Percentiles rank a stretch among this genome's conserved stretches.
Conservation (phyloP, 1,140 invertebrate species). For the Calephelis nemesis region DNA sequence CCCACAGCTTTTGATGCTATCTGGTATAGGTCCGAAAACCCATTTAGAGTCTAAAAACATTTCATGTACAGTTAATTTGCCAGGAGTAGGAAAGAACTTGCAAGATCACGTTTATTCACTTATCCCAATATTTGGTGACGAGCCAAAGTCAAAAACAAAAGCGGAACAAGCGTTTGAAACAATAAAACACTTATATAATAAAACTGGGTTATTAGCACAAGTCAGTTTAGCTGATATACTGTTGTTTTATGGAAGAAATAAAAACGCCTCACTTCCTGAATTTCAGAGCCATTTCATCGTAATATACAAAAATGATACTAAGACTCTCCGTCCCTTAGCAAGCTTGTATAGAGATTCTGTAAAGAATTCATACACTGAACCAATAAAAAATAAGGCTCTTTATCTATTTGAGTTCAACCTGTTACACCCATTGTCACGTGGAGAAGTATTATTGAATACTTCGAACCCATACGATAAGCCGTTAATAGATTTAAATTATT, state of each 20-base stretch:
- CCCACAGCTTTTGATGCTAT: too few species aligned
- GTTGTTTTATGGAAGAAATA: neutral
- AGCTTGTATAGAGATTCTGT: slow-evolving; percentile 29
- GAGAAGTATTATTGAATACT: too few species aligned
- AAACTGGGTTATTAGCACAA: slow-evolving; percentile 37
- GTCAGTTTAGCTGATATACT: neutral
- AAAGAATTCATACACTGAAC: slow-evolving; percentile 51
- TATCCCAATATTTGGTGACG: slow-evolving; percentile 45
- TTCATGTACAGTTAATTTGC: too few species aligned
- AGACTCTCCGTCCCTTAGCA: neutral
- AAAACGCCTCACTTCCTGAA: neutral
- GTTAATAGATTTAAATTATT: too few species aligned
- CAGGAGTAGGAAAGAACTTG: too few species aligned
- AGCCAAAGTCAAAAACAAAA: slow-evolving; percentile 26
- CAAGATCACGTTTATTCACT: slow-evolving; percentile 40
- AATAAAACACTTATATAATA: slow-evolving; percentile 26
- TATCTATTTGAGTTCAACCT: slow-evolving; percentile 30
- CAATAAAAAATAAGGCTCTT: slow-evolving; percentile 56
- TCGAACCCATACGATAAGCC: too few species aligned
- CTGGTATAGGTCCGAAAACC: too few species aligned
- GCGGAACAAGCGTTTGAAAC: slow-evolving; percentile 35
- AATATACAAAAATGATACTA: neutral
- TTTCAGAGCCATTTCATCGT: neutral
- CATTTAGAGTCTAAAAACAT: too few species aligned
- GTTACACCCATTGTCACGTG: too few species aligned